Base-by-base conservation (phyloP, 2,797 vertebrate species). In the Gadopsis marmoratus region DNA sequence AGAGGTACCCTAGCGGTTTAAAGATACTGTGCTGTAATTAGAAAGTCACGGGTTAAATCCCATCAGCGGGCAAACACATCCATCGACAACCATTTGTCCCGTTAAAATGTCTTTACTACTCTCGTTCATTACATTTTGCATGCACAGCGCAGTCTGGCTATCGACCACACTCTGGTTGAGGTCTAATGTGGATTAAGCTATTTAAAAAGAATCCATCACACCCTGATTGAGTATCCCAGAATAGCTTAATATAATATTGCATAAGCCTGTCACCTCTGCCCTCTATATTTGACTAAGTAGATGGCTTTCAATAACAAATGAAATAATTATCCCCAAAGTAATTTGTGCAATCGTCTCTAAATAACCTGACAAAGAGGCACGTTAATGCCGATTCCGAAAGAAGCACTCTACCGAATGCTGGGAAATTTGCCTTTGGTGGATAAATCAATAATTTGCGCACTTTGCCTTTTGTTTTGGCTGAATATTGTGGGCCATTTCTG, bases 1-100 rank as follows among this genome's bases (percentile, higher is more conserved):
- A 4, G 53, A 78, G 74, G 62, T 71, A 85, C 63, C 81, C 68
- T 80, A 79, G 83, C 76, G 81, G 78, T 74, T 88, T 69, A 64
- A 84, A 82, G 63, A 88, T 71, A 83, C 50, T 50, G 45, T 37
- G 35, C 56, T 63, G 55, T 88, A 90, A 86, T 92, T 80, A 81
- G 43, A 90, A 89, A 86, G 79, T 73, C 79, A 72, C 7, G 29
- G 74, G 78, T 86, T 86, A 80, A 89, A 87, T 85, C 86, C 78
- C 70, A 81, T 79, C 75, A 78, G 74, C 2, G 0, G 0, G 59
- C 62, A 21, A 68, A 41, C 23, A 26, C 59, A 39, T 67, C 60
- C 60, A 75, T 21, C 1, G 35, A 62, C 47, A 54, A 65, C n/a
- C 62, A 71, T 90, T 88, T 76, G 73, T 86, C 39, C 73, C 19